Conservation (phyloP, 2,888 invertebrate species). For the Amphipoea lucens region DNA sequence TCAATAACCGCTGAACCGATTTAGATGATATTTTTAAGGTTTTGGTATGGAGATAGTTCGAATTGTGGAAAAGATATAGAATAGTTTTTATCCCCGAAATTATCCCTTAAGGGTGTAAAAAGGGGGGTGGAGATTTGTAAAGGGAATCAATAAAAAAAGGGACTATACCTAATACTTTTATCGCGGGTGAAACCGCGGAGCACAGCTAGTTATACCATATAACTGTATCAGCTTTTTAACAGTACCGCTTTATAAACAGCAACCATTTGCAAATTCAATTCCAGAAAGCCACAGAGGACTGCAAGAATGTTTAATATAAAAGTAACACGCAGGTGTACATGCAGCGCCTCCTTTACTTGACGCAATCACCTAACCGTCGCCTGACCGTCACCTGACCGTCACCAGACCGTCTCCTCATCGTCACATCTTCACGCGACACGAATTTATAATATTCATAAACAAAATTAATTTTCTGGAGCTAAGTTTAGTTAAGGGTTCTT, state of each 20-base stretch:
- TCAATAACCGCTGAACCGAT: too few relatives aligned
- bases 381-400: constrained; percentile 29
- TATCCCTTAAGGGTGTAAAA: too few relatives aligned
- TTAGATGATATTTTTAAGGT: too few relatives aligned
- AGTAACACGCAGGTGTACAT: constrained; percentile 32
- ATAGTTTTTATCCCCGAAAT: too few relatives aligned
- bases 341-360: constrained; percentile 20
- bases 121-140: too few relatives aligned
- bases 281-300: constrained; percentile 1
- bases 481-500: constrained; percentile 18
- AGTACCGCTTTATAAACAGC: not conserved
- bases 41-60: too few relatives aligned
- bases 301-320: constrained; percentile 54
- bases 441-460: constrained; percentile 81
- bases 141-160: too few relatives aligned
- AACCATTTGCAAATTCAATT: constrained; percentile 20
- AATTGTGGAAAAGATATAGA: too few relatives aligned
- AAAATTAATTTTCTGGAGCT: constrained; percentile 74
- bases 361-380: constrained; percentile 36
- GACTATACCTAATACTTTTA: too few relatives aligned
- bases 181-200: too few relatives aligned
- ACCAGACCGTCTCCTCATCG: not conserved
- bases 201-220: too few relatives aligned
- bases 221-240: not conserved
- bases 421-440: constrained; percentile 55